Evolutionary conservation across 1,140 invertebrate species (phyloP).

Genomic region (Lamellibrachia luymesi): DNA sequence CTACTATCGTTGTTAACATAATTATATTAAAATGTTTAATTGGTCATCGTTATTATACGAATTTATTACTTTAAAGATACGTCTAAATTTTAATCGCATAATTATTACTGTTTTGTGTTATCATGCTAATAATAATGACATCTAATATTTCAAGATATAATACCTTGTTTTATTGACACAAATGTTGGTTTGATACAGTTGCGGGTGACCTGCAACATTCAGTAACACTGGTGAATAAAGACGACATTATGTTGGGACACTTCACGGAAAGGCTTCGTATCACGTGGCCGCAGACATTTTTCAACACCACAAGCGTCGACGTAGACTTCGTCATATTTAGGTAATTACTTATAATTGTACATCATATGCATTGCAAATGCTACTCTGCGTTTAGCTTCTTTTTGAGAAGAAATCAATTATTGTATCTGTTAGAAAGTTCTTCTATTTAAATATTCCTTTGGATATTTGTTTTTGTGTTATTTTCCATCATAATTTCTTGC

Average conservation of each 20-base stretch:
- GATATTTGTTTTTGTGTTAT: no score
- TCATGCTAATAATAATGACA: not conserved
- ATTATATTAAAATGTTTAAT: not conserved
- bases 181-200: not conserved
- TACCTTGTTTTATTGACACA: not conserved
- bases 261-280: not conserved
- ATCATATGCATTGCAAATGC: not conserved
- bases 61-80: not conserved
- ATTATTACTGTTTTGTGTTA: not conserved
- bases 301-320: not conserved
- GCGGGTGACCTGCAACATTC: not conserved
- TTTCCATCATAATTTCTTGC: no score
- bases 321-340: not conserved
- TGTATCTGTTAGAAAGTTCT: not conserved
- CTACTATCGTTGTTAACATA: not conserved
- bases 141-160: not conserved
- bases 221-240: not conserved
- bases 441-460: no score
- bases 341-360: not conserved
- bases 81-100: not conserved
- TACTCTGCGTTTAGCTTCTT: not conserved
- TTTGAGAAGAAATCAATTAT: not conserved
- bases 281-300: not conserved
- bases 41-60: not conserved
- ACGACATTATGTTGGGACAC: not conserved